These are phyloP conservation scores for Sebastes minor DNA, from an alignment of 2,797 vertebrate genomes.

Conservation along the genomic window DNA sequence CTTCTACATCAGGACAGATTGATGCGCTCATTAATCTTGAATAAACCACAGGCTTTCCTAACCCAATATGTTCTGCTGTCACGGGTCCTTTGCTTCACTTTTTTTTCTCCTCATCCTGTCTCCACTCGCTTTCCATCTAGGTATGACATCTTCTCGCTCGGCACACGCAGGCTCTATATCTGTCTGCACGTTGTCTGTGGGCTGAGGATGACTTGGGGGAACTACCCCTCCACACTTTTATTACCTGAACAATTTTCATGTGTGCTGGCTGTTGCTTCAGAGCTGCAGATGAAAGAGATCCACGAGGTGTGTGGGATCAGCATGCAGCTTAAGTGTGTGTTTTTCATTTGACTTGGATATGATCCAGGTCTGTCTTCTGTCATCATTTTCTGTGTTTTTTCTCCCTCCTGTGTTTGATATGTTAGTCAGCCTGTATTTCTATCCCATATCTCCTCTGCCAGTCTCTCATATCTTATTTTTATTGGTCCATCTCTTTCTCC, in stretches of 20 bases:
- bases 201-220: conserved; percentile 50
- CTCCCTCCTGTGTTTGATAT: conserved; percentile 24
- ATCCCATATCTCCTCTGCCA: conserved; percentile 4
- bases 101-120: conserved; percentile 45
- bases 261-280: conserved; percentile 42
- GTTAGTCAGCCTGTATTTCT: conserved; percentile 28
- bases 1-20: neutral
- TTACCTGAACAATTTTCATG: conserved; percentile 52
- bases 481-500: neutral
- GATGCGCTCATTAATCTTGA: conserved; percentile 34
- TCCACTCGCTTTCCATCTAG: conserved; percentile 55
- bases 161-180: conserved; percentile 45
- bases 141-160: conserved; percentile 50
- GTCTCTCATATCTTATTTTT: conserved; percentile 23
- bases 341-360: conserved; percentile 64
- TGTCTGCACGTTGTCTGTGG: conserved; percentile 66
- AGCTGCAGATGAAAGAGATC: conserved; percentile 63
- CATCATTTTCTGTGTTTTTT: conserved; percentile 37
- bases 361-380: conserved; percentile 60
- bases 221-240: conserved; percentile 52
- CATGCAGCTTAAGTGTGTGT: conserved; percentile 38
- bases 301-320: conserved; percentile 57
- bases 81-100: neutral
- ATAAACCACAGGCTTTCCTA: conserved; percentile 13
- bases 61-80: conserved; percentile 24